Evolutionary conservation across 2,113 vertebrate genomes (phyloP).

Genomic region (Propithecus coquereli): DNA sequence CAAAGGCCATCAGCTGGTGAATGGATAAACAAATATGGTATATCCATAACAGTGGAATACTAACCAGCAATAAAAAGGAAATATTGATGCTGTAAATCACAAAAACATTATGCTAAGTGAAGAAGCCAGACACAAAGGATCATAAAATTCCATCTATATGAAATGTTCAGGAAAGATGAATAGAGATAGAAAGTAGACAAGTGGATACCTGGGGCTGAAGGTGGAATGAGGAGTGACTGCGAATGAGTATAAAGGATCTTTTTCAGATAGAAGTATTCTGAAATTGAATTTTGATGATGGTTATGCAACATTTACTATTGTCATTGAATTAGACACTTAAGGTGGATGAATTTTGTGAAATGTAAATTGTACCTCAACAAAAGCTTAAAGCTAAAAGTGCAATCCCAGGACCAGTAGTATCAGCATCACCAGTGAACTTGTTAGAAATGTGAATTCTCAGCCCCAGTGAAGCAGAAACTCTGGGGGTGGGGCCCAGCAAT

Average conservation of each 20-base stretch:
- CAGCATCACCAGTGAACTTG: neutral
- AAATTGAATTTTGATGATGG: neutral
- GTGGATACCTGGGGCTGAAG: neutral
- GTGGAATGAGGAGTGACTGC: neutral
- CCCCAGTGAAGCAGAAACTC: neutral
- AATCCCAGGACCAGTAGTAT: neutral
- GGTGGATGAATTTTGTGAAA: neutral
- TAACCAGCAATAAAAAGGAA: neutral
- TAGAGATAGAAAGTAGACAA: neutral
- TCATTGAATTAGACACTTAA: neutral
- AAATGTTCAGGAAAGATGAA: neutral
- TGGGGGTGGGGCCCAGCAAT: no score
- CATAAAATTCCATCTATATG: neutral
- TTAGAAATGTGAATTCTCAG: neutral
- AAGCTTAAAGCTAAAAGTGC: neutral
- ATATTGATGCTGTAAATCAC: neutral
- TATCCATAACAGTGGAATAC: neutral
- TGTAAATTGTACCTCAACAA: neutral
- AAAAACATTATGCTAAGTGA: neutral
- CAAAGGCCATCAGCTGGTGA: neutral
- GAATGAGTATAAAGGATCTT: neutral
- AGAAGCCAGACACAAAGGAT: neutral
- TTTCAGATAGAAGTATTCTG: neutral
- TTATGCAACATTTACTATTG: neutral
- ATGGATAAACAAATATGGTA: neutral